Percentiles rank a stretch among this genome's conserved stretches.
Conservation (phyloP, 2,113 vertebrate genomes). For the Gallinago undulata region DNA sequence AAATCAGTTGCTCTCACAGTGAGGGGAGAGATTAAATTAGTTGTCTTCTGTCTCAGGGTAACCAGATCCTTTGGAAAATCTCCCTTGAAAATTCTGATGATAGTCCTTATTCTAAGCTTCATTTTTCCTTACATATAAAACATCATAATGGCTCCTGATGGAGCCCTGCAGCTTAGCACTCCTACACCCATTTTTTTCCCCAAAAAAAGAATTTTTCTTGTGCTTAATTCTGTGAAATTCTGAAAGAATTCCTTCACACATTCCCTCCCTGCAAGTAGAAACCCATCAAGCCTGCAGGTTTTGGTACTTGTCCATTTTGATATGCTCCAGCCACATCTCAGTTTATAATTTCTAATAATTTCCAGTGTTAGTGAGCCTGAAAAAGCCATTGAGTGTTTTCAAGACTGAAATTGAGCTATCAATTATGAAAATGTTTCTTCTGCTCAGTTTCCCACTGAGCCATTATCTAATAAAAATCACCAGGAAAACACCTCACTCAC, state of each 20-base stretch:
- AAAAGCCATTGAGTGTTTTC: slow-evolving; percentile 68
- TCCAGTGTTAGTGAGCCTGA: slow-evolving; percentile 66
- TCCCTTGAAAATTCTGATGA: not conserved
- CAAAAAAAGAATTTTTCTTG: not conserved
- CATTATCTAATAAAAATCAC: slow-evolving; percentile 55
- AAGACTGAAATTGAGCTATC: slow-evolving; percentile 68
- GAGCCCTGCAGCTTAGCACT: not conserved
- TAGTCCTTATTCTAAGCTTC: not conserved
- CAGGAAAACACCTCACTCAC: slow-evolving; percentile 11
- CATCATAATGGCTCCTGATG: not conserved
- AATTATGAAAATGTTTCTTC: slow-evolving; percentile 71
- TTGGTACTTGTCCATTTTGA: slow-evolving; percentile 43
- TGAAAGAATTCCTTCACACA: not conserved
- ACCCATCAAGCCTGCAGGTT: not conserved
- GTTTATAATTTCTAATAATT: slow-evolving; percentile 71
- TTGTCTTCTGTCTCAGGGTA: not conserved
- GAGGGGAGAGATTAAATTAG: not conserved
- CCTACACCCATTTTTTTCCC: too few relatives aligned
- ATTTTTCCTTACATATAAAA: not conserved
- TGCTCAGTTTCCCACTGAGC: slow-evolving; percentile 57
- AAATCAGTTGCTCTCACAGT: not conserved
- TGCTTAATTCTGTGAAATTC: not conserved
- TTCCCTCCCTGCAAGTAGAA: not conserved
- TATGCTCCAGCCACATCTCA: slow-evolving; percentile 41
- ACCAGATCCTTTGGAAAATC: not conserved